Base-by-base conservation (phyloP, 1,140 invertebrate genomes). In the Diploscapter pachys region DNA sequence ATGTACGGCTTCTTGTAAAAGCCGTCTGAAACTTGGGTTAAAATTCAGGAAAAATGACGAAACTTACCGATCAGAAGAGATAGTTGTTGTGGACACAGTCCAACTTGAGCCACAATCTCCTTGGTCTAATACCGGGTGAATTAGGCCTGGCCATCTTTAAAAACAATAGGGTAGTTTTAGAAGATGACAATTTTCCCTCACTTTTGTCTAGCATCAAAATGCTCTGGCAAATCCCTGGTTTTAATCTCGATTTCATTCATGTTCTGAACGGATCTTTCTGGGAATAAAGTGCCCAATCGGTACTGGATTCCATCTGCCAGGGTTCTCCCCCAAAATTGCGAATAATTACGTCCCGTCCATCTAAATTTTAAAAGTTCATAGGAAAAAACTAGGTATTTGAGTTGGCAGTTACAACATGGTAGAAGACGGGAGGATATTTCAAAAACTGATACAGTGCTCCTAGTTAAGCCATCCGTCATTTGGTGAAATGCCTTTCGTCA, bases 21-120 rank as follows among this genome's bases (percentile, higher is more conserved):
- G 57, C 48, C n/a, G 54, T 4, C 52, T 9, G 11, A 54, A 72
- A 71, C 13, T 59, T 59, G 1, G 9, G 31, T 13, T 59, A 59
- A 13, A 13, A 11, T 59, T 59, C 9, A 11, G 31, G 57, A 59
- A 13, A 59, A 9, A 13, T 59, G 31, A 11, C 9, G 9, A 9
- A 52, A 6, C 3, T 4, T 57, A 71, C 67, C 81, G 54, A 66
- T 82, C 81, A 51, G 79, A 63, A 56, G 81, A 80, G 50, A 75
- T 78, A 13, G 62, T 65, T 8, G 91, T 90, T 0, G 93, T 93
- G 0, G 92, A 92, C 56, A 96, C 89, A 0, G 93, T 94, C 94
- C 94, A 97, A 2, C 94, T 95, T 0, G 93, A 90, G 1, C 91
- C 93, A 82, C 94, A 90, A 91, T 94, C 93, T 72, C 91, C 91